Percentiles rank a stretch among this genome's conserved stretches.
Conservation (phyloP, 2,888 invertebrate species). For the Mesorhabditis sp. region DNA sequence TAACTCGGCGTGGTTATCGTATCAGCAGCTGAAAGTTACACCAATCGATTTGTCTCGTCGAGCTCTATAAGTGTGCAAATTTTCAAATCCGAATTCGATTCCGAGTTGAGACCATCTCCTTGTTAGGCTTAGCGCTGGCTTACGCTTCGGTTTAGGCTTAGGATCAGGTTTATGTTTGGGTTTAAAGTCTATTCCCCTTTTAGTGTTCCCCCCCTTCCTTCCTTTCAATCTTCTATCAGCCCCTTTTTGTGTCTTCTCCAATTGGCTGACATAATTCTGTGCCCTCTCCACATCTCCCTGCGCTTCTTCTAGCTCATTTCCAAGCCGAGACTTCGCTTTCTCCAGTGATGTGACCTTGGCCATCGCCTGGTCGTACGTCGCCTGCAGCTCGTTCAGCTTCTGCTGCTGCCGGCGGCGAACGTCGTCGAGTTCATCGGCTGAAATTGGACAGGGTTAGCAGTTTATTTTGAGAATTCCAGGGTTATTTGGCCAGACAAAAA, state of each 20-base stretch:
- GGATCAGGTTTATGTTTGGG: no score
- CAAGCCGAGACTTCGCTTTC: slow-evolving; percentile 81
- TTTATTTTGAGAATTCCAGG: no score
- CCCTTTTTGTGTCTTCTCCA: slow-evolving; percentile 99
- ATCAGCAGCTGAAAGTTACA: no score
- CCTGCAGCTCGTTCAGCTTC: slow-evolving; percentile 82
- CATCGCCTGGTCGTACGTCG: slow-evolving; percentile 80
- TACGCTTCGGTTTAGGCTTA: no score
- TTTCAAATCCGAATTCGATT: no score
- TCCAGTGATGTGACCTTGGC: slow-evolving; percentile 93
- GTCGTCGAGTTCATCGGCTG: slow-evolving; percentile 55
- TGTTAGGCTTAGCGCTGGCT: no score
- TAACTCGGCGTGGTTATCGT: no score
- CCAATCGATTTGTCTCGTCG: no score
- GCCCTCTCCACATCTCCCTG: slow-evolving; percentile 82
- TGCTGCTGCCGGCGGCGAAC: slow-evolving; percentile 71
- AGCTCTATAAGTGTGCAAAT: no score
- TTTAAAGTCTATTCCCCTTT: no score
- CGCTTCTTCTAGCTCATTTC: slow-evolving; percentile 94
- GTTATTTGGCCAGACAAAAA: no score
- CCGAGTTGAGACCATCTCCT: no score
- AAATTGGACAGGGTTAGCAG: slow-evolving; percentile 68
- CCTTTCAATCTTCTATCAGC: slow-evolving; percentile 99
- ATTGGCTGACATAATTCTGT: slow-evolving; percentile 63
- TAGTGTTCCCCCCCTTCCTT: slow-evolving; percentile 99